Conservation (phyloP, 1,140 invertebrate species). For the Campoletis sonorensis region DNA sequence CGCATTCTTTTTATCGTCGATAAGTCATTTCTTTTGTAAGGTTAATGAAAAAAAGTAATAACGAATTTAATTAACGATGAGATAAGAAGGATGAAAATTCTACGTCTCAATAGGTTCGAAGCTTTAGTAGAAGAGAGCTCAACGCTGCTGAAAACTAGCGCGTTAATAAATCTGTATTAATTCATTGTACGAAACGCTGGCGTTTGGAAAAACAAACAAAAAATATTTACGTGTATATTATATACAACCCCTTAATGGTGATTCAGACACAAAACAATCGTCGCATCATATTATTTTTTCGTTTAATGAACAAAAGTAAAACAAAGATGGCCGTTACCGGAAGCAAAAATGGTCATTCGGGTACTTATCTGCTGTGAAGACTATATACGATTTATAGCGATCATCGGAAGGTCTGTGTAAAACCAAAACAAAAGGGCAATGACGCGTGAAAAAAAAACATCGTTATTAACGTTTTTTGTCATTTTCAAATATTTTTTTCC, state of each 20-base stretch:
- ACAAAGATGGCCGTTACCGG: background rate
- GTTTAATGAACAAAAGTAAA: background rate
- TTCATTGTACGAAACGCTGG: conserved; percentile 22
- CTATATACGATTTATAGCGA: conserved; percentile 62
- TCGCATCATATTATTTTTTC: background rate
- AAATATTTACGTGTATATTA: conserved; percentile 6
- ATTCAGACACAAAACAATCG: background rate
- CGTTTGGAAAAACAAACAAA: conserved; percentile 17
- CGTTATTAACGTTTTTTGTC: background rate
- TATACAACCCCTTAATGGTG: background rate
- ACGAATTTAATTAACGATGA: background rate
- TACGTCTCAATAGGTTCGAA: conserved; percentile 23
- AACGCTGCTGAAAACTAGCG: conserved; percentile 4
- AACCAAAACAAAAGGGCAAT: background rate
- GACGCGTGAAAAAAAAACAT: background rate
- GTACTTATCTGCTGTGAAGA: conserved; percentile 66
- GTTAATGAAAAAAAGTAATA: background rate
- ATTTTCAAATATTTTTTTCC: background rate
- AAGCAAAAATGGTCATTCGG: background rate
- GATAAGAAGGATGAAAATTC: background rate
- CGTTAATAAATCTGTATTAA: background rate
- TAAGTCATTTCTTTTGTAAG: conserved; percentile 12
- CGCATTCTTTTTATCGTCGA: background rate
- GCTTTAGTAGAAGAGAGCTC: conserved; percentile 32
- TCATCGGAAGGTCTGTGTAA: background rate